Evolutionary conservation across 1,140 invertebrate species (phyloP).

Genomic region (Drosophila aff.): DNA sequence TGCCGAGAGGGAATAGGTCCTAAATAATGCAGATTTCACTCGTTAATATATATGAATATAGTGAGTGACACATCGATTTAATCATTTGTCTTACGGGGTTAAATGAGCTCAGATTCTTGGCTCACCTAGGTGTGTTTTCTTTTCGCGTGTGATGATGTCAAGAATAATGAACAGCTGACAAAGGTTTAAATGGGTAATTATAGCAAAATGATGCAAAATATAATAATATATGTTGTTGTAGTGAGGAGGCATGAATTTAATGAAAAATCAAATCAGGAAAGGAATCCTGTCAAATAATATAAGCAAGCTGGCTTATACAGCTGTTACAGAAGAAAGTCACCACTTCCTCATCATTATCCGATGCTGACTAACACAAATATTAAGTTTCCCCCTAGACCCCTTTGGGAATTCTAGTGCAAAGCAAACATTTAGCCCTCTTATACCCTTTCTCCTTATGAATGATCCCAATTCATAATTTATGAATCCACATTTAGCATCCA

Average conservation of each 20-base stretch:
- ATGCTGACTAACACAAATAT: not conserved
- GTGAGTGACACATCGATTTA: conserved; percentile 14
- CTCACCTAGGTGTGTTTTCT: not conserved
- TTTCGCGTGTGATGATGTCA: conserved; percentile 20
- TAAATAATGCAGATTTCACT: conserved; percentile 5
- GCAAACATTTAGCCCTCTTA: not conserved
- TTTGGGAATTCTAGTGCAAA: not conserved
- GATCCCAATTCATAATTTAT: not conserved
- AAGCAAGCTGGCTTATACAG: no score
- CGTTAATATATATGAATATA: conserved; percentile 15
- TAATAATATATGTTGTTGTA: not conserved
- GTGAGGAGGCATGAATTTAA: not conserved
- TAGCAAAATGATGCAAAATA: conserved; percentile 7
- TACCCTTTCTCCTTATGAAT: not conserved
- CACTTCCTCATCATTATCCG: not conserved
- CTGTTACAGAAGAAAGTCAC: no score
- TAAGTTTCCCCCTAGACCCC: not conserved
- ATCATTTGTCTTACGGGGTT: conserved; percentile 15
- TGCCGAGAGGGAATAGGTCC: no score
- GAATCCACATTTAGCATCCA: not conserved
- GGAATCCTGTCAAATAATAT: not conserved
- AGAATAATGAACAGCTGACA: conserved; percentile 10
- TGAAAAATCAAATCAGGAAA: not conserved
- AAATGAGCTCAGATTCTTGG: conserved; percentile 36
- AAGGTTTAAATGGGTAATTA: conserved; percentile 23